Percentiles rank a stretch among this genome's conserved stretches.
phyloP scores from a whole-genome alignment of 2,888 invertebrate species.

The Xylota sylvarum region DNA sequence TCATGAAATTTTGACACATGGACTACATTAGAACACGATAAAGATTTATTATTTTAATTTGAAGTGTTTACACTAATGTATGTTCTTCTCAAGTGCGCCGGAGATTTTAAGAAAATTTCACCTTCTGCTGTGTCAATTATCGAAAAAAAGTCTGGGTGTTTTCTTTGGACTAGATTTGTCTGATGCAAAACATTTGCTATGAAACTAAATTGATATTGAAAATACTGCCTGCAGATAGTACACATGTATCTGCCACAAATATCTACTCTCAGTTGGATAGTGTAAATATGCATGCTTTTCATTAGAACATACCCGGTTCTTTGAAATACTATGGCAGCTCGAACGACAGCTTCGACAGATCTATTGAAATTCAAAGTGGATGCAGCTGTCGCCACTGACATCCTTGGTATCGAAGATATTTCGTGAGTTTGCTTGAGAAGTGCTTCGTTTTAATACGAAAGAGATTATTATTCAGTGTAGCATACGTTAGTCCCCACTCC shows the following conservation, averaged over 20 bases:
- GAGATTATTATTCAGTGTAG: too few relatives aligned
- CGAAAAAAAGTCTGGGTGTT: neutral
- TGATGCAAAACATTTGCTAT: too few relatives aligned
- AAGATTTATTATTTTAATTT: neutral
- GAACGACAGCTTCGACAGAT: neutral
- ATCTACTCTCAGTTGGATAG: too few relatives aligned
- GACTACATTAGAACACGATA: neutral
- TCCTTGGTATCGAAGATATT: too few relatives aligned
- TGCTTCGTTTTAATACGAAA: too few relatives aligned
- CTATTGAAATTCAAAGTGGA: neutral
- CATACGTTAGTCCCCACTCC: too few relatives aligned
- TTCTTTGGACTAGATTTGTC: too few relatives aligned
- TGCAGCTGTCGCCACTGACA: neutral
- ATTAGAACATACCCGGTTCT: neutral
- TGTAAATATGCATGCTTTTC: too few relatives aligned
- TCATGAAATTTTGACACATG: conserved; percentile 7
- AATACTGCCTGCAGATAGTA: too few relatives aligned
- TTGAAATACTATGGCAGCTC: neutral
- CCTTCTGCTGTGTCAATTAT: neutral
- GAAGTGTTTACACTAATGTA: conserved; percentile 6
- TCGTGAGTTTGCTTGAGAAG: too few relatives aligned
- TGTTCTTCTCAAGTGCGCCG: neutral
- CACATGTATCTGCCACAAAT: too few relatives aligned
- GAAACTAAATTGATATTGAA: too few relatives aligned
- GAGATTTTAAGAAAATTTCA: neutral